Percentiles rank a stretch among this genome's conserved stretches.
Conservation (phyloP, 2,797 vertebrate species). For the Intellagama lesueurii region DNA sequence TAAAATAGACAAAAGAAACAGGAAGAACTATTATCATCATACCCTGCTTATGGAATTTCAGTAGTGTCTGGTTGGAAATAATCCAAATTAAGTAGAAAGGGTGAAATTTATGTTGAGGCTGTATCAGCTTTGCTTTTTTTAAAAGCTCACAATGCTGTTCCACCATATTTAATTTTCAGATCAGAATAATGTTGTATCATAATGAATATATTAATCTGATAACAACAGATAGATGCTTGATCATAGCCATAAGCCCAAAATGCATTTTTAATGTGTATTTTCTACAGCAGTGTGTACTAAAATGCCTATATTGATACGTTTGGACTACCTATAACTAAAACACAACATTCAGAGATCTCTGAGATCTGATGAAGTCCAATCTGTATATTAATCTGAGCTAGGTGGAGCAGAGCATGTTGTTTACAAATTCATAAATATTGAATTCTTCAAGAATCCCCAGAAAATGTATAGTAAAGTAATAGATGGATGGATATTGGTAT, state of each 20-base stretch:
- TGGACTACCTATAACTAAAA: background rate
- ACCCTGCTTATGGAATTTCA: no score
- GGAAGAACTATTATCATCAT: no score
- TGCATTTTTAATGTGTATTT: background rate
- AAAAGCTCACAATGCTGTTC: background rate
- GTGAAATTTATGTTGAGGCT: background rate
- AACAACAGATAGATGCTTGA: no score
- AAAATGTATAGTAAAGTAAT: background rate
- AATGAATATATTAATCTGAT: no score
- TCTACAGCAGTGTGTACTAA: background rate
- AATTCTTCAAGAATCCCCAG: background rate
- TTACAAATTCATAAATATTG: background rate
- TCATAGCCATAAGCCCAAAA: no score
- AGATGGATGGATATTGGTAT: no score
- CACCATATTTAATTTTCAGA: background rate
- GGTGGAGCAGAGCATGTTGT: background rate
- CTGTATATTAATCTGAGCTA: background rate
- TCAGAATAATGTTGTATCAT: background rate
- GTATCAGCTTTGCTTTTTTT: background rate
- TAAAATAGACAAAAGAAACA: no score
- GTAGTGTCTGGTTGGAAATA: no score
- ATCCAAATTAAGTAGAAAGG: no score
- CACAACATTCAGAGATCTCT: slow-evolving; percentile 39
- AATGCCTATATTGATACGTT: background rate
- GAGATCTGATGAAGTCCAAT: background rate